Conservation (phyloP, 2,113 vertebrate genomes). For the Microtus pennsylvanicus region DNA sequence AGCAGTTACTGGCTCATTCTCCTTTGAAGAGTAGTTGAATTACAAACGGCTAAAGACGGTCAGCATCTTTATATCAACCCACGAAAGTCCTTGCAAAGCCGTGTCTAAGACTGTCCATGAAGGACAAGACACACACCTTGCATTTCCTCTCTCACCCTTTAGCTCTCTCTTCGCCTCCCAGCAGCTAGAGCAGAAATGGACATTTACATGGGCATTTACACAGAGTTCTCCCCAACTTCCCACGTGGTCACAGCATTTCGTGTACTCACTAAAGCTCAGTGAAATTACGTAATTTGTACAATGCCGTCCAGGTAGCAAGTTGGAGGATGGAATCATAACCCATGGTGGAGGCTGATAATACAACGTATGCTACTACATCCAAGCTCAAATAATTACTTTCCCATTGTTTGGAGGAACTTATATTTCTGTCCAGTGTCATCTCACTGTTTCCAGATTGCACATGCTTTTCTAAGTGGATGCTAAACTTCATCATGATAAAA, state of each 20-base stretch:
- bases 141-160: not conserved
- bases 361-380: not conserved
- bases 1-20: conserved; percentile 33
- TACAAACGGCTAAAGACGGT: not conserved
- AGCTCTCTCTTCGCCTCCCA: not conserved
- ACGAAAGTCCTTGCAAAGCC: not conserved
- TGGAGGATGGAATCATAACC: not conserved
- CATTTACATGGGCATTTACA: not conserved
- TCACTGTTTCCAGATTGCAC: not conserved
- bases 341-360: not conserved
- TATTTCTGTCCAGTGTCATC: not conserved
- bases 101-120: not conserved
- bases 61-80: not conserved
- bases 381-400: not conserved
- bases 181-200: not conserved
- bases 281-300: not conserved
- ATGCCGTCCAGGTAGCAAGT: not conserved
- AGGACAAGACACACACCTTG: not conserved
- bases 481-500: not conserved
- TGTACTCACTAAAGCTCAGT: not conserved
- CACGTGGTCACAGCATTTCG: not conserved
- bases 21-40: conserved; percentile 17
- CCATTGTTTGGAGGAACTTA: not conserved
- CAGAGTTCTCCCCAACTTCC: not conserved
- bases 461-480: not conserved